A percentile compares a stretch with the other conserved stretches of the same genome.
These are phyloP conservation scores for Lepisosteus osseus DNA, from an alignment of 2,113 vertebrate species.

Conservation along the genomic window DNA sequence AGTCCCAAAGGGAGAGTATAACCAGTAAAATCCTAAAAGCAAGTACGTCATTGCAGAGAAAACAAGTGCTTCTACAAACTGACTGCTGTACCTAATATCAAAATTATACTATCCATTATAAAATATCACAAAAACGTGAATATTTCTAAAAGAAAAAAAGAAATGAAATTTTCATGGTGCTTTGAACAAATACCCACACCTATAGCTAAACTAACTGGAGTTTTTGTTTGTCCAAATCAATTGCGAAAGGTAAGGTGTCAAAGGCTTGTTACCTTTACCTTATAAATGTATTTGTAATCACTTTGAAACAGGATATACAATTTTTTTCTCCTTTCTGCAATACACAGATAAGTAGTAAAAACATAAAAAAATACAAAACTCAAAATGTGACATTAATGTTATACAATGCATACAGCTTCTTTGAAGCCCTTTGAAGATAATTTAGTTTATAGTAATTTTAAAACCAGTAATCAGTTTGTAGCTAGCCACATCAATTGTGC, in stretches of 20 bases:
- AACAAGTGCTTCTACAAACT: background rate
- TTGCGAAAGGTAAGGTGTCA: conserved; percentile 7
- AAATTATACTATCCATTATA: background rate
- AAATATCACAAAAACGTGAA: background rate
- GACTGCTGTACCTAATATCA: background rate
- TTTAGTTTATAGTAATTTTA: conserved; percentile 8
- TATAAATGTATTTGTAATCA: conserved; percentile 4
- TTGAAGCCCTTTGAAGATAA: conserved; percentile 15
- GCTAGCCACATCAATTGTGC: conserved; percentile 13
- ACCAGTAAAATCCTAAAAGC: background rate
- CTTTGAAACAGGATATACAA: conserved; percentile 5
- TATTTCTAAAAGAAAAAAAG: conserved; percentile 1
- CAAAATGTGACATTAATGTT: conserved; percentile 3
- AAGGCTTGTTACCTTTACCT: background rate
- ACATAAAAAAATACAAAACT: background rate
- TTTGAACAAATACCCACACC: conserved; percentile 12
- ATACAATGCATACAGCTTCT: background rate
- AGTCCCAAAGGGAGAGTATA: background rate
- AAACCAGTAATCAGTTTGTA: conserved; percentile 6
- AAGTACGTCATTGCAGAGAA: background rate
- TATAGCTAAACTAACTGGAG: conserved; percentile 1
- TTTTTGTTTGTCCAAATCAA: background rate
- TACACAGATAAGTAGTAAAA: conserved; percentile 7
- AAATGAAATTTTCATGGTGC: conserved; percentile 15
- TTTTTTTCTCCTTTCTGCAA: background rate